Evolutionary conservation across 2,113 vertebrate species (phyloP), one percentile per base, ranked within the genome.

Genomic region (Caranx melampygus): DNA sequence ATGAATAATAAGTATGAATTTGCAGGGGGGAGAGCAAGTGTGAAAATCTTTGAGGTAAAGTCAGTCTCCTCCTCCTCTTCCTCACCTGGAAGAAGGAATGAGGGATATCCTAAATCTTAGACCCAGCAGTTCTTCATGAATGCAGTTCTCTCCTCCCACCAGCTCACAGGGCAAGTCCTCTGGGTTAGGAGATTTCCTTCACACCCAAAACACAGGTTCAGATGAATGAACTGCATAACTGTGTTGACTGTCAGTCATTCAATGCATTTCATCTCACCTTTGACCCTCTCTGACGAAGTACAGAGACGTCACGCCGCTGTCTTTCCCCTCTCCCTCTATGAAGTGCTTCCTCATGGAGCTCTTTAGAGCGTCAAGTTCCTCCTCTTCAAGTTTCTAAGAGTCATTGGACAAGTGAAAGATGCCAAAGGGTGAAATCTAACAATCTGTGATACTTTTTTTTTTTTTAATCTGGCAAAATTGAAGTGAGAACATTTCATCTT

Each of bases 11-110:
- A 37, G 34, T 3, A 34, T 15, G 3, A 65, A 65, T 58, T 14
- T 44, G 18, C 15, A 31, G 49, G 13, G 12, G 5, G 9, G 18
- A 21, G 8, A 10, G 4, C 13, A 40, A 0, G 3, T 6, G 3
- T 51, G 33, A 3, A 65, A 18, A 13, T 60, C 37, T 20, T 42
- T 7, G 7, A 49, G 3, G 21, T 60, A n/a, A 8, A 37, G 59
- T 6, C 15, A 35, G 26, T 20, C 18, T n/a, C 10, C 37, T n/a
- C 10, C 37, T 31, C 51, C 63, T 26, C 10, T 47, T 31, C 51
- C 64, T 69, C 91, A 98, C 98, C 93, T 99, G 98, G 90, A 99
- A 99, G 91, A 99, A 99, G 0, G 98, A 98, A 55, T 98, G 96
- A 42, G 98, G 97, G 98, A 99, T 85, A 99, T 98, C 57, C 95